Evolutionary conservation across 2,113 vertebrate genomes (phyloP), one percentile per base, ranked within the genome.

Genomic region (Aptenodytes patagonicus): DNA sequence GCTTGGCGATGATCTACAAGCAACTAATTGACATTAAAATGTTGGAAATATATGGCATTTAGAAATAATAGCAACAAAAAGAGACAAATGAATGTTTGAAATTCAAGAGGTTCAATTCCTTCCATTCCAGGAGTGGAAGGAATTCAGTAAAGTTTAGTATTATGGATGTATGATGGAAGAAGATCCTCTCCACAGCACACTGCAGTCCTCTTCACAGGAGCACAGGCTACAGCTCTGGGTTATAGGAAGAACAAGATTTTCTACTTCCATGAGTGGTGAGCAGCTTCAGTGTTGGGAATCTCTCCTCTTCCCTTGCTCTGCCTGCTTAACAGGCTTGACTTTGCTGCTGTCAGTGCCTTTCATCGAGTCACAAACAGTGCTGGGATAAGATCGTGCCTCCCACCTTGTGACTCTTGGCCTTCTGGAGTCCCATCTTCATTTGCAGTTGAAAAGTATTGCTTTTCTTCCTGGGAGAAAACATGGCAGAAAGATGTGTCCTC

Each of bases 301-400:
- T 61, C 5, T 90, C 17, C 31, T 69, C 19, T 81, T 78, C 19
- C 31, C 42, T 75, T 78, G 32, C 32, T 87, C 61, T 83, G 20
- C 14, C 7, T 1, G 0, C 60, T 82, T 52, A 68, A 26, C 22
- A 61, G 42, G 11, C 28, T 49, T 92, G 32, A 31, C 29, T 49
- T 66, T 1, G 6, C 6, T 40, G 36, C 25, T 83, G 15, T 40
- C n/a, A 32, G 16, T 9, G 21, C 10, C 49, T 66, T 90, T 88
- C 19, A 29, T 4, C 0, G 0, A 49, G 31, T 29, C 1, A 0
- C 22, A 87, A 36, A 18, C 14, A 32, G 13, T 44, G 36, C 40
- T 73, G 49, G 36, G 17, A 34, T 40, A 72, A 80, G 26, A 28
- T 44, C 20, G 13, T 52, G 8, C 4, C 10, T 22, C 5, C 2